Conservation (phyloP, 2,113 vertebrate genomes). For the Podarcis muralis region DNA sequence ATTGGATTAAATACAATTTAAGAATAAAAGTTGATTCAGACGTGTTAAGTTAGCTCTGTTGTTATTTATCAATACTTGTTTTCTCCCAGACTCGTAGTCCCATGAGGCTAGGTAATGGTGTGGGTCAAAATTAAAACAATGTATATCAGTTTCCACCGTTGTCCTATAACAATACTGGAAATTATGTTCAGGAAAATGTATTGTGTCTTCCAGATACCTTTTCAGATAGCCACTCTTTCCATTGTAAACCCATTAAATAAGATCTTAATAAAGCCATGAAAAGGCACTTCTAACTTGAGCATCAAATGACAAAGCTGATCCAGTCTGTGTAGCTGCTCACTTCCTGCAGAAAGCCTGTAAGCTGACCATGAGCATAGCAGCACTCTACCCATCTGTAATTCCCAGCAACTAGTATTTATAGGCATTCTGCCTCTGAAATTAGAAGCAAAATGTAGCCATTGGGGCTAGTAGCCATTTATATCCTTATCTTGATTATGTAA, state of each 20-base stretch:
- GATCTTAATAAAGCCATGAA: too few relatives aligned
- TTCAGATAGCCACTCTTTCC: not conserved
- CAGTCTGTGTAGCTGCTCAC: too few relatives aligned
- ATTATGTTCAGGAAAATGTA: not conserved
- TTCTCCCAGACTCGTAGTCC: not conserved
- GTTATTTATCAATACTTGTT: not conserved
- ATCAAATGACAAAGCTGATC: too few relatives aligned
- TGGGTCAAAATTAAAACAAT: not conserved
- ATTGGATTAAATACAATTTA: conserved; percentile 18
- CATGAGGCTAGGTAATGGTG: not conserved
- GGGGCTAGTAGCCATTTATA: too few relatives aligned
- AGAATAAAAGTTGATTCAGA: not conserved
- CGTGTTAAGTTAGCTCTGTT: not conserved
- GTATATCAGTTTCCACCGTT: not conserved
- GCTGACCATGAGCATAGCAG: too few relatives aligned
- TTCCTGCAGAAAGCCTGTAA: too few relatives aligned
- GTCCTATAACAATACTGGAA: not conserved
- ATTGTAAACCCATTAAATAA: not conserved
- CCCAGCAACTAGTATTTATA: too few relatives aligned
- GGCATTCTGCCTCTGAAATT: too few relatives aligned
- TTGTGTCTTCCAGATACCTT: not conserved
- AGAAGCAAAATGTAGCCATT: too few relatives aligned
- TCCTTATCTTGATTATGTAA: too few relatives aligned
- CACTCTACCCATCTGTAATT: too few relatives aligned
- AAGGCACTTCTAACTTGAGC: too few relatives aligned